Conservation (phyloP, 2,113 vertebrate genomes). For the Scortum barcoo region DNA sequence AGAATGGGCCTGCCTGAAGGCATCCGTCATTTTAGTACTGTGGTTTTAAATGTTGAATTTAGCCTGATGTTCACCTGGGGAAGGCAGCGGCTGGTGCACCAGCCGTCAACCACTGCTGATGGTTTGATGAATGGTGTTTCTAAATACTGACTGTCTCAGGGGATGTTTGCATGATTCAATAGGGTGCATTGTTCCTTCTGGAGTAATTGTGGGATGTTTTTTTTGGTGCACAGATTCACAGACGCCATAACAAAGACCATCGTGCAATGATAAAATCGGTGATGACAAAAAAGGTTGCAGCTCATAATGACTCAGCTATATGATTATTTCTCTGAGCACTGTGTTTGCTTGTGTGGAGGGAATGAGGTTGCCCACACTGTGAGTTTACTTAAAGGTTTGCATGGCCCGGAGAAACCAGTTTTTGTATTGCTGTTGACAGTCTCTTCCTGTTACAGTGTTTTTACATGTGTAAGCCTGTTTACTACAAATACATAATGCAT, state of each 20-base stretch:
- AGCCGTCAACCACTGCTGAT: not conserved
- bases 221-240: not conserved
- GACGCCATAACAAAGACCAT: not conserved
- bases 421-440: not conserved
- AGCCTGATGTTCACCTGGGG: not conserved
- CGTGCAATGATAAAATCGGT: not conserved
- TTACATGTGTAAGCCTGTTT: not conserved
- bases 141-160: accelerated
- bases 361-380: no score
- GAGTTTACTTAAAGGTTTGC: not conserved
- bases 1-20: not conserved
- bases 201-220: not conserved
- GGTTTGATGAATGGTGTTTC: not conserved
- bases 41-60: no score
- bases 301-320: not conserved
- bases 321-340: not conserved
- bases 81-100: not conserved
- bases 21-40: no score
- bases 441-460: not conserved
- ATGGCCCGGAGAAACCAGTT: not conserved
- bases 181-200: not conserved
- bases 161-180: not conserved
- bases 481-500: not conserved
- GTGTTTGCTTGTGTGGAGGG: not conserved
- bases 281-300: not conserved